phyloP scores from a whole-genome alignment of 2,888 invertebrate genomes.

The Volucella inanis region DNA sequence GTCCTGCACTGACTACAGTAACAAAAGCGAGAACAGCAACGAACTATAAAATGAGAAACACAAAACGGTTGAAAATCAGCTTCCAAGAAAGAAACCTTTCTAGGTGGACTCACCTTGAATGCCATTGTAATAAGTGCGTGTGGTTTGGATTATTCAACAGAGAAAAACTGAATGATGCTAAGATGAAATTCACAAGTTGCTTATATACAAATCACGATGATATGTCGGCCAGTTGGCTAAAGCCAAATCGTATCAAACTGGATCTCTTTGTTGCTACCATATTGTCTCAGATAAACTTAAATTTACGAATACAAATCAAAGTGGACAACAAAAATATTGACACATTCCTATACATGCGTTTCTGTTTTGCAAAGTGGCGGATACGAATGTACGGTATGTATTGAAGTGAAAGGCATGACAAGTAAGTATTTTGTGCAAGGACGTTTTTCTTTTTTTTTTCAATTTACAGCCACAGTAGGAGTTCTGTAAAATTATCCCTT shows the following conservation, averaged over 20 bases:
- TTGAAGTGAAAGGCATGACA: slow-evolving; percentile 52
- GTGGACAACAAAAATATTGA: slow-evolving; percentile 44
- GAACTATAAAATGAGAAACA: slow-evolving; percentile 67
- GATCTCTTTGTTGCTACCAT: slow-evolving; percentile 53
- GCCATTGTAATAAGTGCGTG: slow-evolving; percentile 76
- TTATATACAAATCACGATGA: slow-evolving; percentile 48
- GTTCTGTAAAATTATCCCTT: slow-evolving; percentile 42
- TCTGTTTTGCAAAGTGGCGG: neutral
- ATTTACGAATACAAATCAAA: slow-evolving; percentile 25
- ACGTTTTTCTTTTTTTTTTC: slow-evolving; percentile 17
- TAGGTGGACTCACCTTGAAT: slow-evolving; percentile 77
- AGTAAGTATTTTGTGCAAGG: slow-evolving; percentile 44
- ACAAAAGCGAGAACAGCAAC: slow-evolving; percentile 78
- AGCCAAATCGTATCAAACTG: slow-evolving; percentile 59
- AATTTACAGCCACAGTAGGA: slow-evolving; percentile 10
- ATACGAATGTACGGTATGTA: slow-evolving; percentile 7
- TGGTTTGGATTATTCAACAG: slow-evolving; percentile 33
- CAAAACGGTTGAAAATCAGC: neutral
- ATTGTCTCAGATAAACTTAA: slow-evolving; percentile 41
- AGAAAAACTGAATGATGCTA: slow-evolving; percentile 50
- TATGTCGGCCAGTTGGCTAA: neutral
- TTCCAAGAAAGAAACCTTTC: neutral
- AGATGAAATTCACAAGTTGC: slow-evolving; percentile 13
- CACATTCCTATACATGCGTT: slow-evolving; percentile 26
- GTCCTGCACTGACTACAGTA: slow-evolving; percentile 78